Base-by-base conservation (phyloP, 92 coral and sea anemone genomes). In the Phenganax stokvisi region DNA sequence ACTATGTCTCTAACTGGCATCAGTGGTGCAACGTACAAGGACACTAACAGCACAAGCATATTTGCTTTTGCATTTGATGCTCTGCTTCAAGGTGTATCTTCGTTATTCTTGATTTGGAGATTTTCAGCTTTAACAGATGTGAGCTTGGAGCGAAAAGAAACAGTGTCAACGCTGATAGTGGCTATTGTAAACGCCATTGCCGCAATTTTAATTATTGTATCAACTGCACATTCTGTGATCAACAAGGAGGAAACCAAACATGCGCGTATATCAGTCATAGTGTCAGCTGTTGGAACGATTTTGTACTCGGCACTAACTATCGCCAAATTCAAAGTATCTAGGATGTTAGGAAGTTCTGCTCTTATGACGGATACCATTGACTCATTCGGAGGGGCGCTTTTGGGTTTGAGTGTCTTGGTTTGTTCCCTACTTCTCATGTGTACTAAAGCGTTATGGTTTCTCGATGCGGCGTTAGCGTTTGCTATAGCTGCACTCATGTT, bases 61-160 rank as follows among this genome's bases (percentile, higher is more conserved):
- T 77, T 77, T 13, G 81, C 81, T 51, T 77, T 60, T 53, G 81
- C 81, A 57, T 77, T 77, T 20, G 81, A 77, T 15, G 81, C 81
- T 3, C 57, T 77, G 16, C 72, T 77, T 62, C 81, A 77, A 17
- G 81, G 71, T 20, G 25, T 77, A 51, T 77, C 81, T 16, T 60
- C 81, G 8, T 7, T 59, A 6, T 30, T 77, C 71, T 64, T 77
- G 56, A 77, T 77, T 25, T 77, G 81, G 81, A 59, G 81, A 62
- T 77, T 77, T 64, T 59, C 81, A 57, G 29, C 71, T 25, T 57
- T 37, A 60, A 77, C 81, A 31, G 44, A 31, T 53, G 55, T 77
- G 9, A 77, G 56, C 44, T 12, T 62, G 57, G 81, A 64, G 11
- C 51, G 58, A 37, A 77, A 60, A 62, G 81, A 77, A 77, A 77